Evolutionary conservation across 2,113 vertebrate species (phyloP), one percentile per base, ranked within the genome.

Genomic region (Corythaixoides concolor): DNA sequence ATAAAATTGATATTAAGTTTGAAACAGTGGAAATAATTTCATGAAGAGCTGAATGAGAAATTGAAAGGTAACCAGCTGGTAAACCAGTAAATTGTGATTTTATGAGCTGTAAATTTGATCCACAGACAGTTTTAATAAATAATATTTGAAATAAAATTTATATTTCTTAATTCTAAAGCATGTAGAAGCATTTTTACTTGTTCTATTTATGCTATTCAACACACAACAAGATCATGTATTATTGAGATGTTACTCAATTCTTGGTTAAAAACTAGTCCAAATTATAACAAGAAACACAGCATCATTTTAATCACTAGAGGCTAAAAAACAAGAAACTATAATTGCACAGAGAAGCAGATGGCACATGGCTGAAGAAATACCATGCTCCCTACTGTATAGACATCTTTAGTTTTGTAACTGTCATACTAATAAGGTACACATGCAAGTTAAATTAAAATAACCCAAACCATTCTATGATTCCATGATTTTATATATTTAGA

Each of bases 381-480:
- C 0, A 0, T 64, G 5, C 22, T 82, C 59, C 30, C 18, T 52
- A 26, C 5, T 52, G 22, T 63, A 78, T 2, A 55, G 26, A 37
- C 3, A 26, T 7, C 24, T 82, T 86, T 80, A 22, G 3, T 52
- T 74, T 74, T 69, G 18, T 43, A 56, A 39, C 3, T n/a, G 5
- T 49, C 6, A 5, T 28, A 23, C 74, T 58, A 39, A 8, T 58
- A 62, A 56, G 7, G 1, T 39, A 4, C 5, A 53, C 6, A 33
- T 26, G 24, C 3, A 63, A 43, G 20, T 30, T 83, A n/a, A 58
- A 63, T 21, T 39, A 39, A 83, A 58, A 23, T 49, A 41, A 41
- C 41, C 12, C 41, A 41, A 41, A 41, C 41, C 41, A 41, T 41
- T 41, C 41, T 41, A 41, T 41, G 41, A 41, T 41, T 41, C 41